Base-by-base conservation (phyloP, 2,888 invertebrate species). In the Rhyacophila evoluta region DNA sequence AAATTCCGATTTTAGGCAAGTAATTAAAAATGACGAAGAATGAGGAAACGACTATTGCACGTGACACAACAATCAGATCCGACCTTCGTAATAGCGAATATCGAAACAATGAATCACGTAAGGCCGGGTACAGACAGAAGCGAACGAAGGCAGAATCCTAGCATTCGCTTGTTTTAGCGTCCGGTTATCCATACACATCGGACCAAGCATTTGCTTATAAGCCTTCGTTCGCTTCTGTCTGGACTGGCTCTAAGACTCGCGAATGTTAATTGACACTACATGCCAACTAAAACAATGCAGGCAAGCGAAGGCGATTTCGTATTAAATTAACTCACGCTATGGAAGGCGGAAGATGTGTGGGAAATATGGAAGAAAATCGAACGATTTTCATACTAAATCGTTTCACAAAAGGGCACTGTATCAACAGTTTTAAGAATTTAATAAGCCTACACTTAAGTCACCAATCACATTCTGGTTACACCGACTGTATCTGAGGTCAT, bases 331-430 rank as follows among this genome's bases (percentile, higher is more conserved):
- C 15, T 55, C 55, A 55, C 25, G 55, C 1, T 55, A 19, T 25
- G 55, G 12, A 55, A 55, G 55, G 55, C 55, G 55, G 55, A 55
- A 55, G 55, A 19, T 19, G 55, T 19, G 55, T 55, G 55, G 55
- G 55, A 55, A 39, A 55, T n/a, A 55, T 19, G 19, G 55, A 55
- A 55, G 55, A 19, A 15, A 25, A 15, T 55, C 55, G 12, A 55
- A 33, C 8, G 6, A 55, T 55, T 15, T 19, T 55, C 55, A 55
- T 33, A 33, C 29, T 4, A 33, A 33, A 33, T 19, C 1, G 1
- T 55, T 2, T 10, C 10, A 55, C 25, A 55, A 19, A 55, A 55
- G 55, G 55, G 55, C 19, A 55, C 25, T 8, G 29, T 55, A 55
- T 55, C 55, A 19, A 19, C 55, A 55, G 55, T 55, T 55, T 55